Evolutionary conservation across 2,113 vertebrate species (phyloP).

Genomic region (Lota lota): DNA sequence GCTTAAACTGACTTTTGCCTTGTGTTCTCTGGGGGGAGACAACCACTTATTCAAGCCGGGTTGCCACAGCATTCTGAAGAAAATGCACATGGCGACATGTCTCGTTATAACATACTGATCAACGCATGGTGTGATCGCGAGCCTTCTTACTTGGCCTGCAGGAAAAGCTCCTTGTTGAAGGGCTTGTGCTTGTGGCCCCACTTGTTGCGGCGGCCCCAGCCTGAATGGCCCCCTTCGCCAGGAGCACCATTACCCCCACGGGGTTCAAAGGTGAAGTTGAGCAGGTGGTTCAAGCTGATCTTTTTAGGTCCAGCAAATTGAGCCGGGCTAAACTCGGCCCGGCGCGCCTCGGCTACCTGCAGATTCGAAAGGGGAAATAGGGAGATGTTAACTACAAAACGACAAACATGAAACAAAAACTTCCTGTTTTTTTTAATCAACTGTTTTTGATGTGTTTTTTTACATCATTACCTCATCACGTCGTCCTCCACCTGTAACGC

Average conservation of each 20-base stretch:
- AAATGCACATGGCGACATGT: no score
- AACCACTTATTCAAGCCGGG: no score
- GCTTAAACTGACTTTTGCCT: no score
- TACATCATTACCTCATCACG: conserved; percentile 89
- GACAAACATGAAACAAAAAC: neutral
- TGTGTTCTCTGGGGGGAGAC: no score
- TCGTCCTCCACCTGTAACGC: conserved; percentile 90
- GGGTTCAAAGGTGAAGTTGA: conserved; percentile 98
- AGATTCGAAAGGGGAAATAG: conserved; percentile 25
- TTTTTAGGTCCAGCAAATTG: conserved; percentile 97
- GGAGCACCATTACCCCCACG: conserved; percentile 83
- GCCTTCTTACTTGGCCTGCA: conserved; percentile 93
- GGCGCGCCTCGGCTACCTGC: conserved; percentile 94
- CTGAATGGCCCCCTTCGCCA: conserved; percentile 82
- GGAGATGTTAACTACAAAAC: neutral
- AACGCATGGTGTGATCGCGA: no score
- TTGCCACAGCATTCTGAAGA: no score
- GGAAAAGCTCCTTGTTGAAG: conserved; percentile 98
- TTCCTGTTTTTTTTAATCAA: neutral
- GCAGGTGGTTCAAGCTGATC: conserved; percentile 95
- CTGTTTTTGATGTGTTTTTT: neutral
- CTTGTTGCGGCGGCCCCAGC: conserved; percentile 94
- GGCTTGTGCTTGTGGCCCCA: conserved; percentile 95
- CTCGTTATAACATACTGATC: no score
- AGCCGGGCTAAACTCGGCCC: conserved; percentile 99